phyloP scores from a whole-genome alignment of 1,140 invertebrate species.

The Macrobrachium nipponense region DNA sequence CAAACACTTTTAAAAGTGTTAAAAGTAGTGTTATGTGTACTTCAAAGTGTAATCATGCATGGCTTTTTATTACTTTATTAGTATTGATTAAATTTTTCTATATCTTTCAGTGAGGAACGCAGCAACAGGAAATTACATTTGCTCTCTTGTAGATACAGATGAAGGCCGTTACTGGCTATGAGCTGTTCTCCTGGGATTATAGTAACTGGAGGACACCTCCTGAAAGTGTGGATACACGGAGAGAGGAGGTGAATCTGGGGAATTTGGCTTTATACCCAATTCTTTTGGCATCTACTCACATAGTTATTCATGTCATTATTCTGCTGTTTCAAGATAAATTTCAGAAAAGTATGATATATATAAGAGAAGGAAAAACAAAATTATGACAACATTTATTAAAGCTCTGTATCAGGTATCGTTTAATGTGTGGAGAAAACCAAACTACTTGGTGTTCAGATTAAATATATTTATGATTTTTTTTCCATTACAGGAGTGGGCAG shows the following conservation, averaged over 20 bases:
- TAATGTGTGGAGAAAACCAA: not conserved
- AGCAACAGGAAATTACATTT: constrained; percentile 1
- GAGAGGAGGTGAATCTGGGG: not conserved
- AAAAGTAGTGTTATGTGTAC: not conserved
- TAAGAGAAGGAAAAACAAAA: too few species aligned
- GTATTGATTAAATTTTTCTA: too few species aligned
- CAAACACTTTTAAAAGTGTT: not conserved
- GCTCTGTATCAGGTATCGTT: not conserved
- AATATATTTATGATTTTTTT: too few species aligned
- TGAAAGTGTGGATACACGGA: constrained; percentile 22
- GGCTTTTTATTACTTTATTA: not conserved
- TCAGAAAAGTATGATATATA: too few species aligned
- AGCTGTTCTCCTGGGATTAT: constrained; percentile 8
- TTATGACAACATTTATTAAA: too few species aligned
- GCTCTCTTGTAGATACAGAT: constrained; percentile 2
- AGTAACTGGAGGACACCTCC: constrained; percentile 29
- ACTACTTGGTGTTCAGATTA: too few species aligned
- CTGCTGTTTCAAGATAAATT: too few species aligned
- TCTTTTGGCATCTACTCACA: too few species aligned
- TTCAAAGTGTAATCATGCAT: not conserved
- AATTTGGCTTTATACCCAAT: too few species aligned
- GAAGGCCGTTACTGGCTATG: constrained; percentile 30
- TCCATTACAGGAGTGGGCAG: not conserved
- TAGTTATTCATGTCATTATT: too few species aligned
- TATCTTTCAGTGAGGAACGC: not conserved